phyloP scores from a whole-genome alignment of 2,888 invertebrate species.

The Epicampocera succincta region DNA sequence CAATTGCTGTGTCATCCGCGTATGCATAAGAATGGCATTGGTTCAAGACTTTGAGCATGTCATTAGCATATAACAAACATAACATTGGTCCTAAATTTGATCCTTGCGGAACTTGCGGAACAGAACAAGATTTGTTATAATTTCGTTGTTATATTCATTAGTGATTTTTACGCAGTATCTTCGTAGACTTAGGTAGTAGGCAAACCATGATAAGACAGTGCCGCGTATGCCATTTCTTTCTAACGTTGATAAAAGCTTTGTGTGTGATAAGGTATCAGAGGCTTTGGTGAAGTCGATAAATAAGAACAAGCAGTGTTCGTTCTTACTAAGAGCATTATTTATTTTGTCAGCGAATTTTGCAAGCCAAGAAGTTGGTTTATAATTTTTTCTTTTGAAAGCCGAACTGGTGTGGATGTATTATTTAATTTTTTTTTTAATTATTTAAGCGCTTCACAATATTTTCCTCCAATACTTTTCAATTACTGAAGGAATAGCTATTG shows the following conservation, averaged over 20 bases:
- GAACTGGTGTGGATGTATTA: too few relatives aligned
- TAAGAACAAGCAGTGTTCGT: background rate
- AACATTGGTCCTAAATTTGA: background rate
- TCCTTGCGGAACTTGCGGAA: too few relatives aligned
- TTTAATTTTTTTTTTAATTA: too few relatives aligned
- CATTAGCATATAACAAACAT: conserved; percentile 11
- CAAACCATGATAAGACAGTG: too few relatives aligned
- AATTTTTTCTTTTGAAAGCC: too few relatives aligned
- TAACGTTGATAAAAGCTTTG: background rate
- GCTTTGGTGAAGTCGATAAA: background rate
- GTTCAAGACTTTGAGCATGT: background rate
- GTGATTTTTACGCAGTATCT: background rate
- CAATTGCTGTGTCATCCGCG: conserved; percentile 1
- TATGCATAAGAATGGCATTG: background rate
- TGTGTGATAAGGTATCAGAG: background rate
- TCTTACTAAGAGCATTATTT: too few relatives aligned
- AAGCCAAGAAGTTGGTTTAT: too few relatives aligned
- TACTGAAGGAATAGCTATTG: too few relatives aligned
- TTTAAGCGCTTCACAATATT: too few relatives aligned
- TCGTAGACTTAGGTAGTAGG: too few relatives aligned
- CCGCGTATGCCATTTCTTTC: background rate
- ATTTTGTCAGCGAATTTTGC: too few relatives aligned
- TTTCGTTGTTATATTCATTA: background rate
- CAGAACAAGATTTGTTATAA: background rate
- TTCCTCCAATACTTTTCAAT: too few relatives aligned